A percentile compares a stretch with the other conserved stretches of the same genome.
Evolutionary conservation across 2,797 vertebrate genomes (phyloP).

Genomic region (Menidia menidia): DNA sequence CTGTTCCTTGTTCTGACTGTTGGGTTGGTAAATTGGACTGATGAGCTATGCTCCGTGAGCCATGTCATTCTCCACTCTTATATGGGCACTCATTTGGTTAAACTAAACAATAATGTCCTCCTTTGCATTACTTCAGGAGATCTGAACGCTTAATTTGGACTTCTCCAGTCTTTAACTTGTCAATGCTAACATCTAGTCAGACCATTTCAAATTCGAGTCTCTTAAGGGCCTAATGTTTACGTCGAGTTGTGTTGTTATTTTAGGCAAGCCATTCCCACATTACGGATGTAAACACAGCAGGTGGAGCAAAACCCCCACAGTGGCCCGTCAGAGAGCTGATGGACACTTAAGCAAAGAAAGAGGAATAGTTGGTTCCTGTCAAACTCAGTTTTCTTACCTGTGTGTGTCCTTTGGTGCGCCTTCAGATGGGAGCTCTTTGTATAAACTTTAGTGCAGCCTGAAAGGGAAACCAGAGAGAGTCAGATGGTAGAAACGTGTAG

Average conservation of each 20-base stretch:
- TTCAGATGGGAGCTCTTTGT: constrained; percentile 97
- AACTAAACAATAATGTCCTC: not conserved
- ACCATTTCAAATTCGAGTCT: not conserved
- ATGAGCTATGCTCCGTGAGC: no score
- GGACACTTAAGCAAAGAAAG: not conserved
- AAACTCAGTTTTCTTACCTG: constrained; percentile 80
- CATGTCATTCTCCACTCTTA: not conserved
- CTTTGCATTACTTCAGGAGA: no score
- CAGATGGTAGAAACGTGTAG: not conserved
- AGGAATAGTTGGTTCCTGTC: not conserved
- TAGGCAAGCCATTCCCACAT: no score
- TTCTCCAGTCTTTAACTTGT: not conserved
- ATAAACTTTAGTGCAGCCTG: constrained; percentile 94
- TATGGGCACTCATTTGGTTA: not conserved
- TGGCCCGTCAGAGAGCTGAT: not conserved
- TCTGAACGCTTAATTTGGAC: not conserved
- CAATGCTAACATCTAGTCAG: not conserved
- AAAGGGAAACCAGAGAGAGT: constrained; percentile 33
- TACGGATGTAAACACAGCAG: not conserved
- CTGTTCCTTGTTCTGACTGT: not conserved
- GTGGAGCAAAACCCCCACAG: not conserved
- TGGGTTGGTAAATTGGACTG: not conserved
- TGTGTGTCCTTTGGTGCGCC: constrained; percentile 94
- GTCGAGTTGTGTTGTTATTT: no score
- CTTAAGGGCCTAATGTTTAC: not conserved